These are phyloP conservation scores for Hippopotamus amphibius DNA, from an alignment of 2,113 vertebrate species.

Conservation along the genomic window DNA sequence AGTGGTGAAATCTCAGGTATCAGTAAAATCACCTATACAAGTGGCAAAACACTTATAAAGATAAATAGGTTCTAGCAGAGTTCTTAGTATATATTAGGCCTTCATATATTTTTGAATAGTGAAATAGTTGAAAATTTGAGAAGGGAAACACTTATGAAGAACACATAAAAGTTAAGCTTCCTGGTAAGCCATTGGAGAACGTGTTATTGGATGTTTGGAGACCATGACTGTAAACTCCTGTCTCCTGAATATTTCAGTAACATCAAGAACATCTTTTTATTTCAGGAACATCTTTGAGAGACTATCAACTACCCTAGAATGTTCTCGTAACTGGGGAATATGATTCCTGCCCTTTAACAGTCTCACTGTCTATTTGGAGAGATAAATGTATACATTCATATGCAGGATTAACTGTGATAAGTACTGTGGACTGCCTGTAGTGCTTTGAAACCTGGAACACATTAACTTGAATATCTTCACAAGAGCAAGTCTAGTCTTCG, in stretches of 20 bases:
- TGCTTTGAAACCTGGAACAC: neutral
- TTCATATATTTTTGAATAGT: neutral
- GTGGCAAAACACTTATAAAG: neutral
- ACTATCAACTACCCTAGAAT: neutral
- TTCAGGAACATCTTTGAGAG: neutral
- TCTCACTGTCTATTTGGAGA: neutral
- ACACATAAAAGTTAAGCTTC: neutral
- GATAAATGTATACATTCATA: neutral
- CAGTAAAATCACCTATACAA: neutral
- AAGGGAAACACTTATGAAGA: neutral
- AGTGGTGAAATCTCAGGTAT: neutral
- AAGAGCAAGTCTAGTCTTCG: neutral
- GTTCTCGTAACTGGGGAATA: neutral
- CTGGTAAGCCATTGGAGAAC: neutral
- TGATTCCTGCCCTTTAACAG: neutral
- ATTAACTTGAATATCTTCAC: neutral
- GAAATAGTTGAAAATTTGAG: neutral
- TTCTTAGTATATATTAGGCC: neutral
- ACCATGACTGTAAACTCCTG: neutral
- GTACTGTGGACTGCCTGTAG: rapidly evolving
- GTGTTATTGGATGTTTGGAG: neutral
- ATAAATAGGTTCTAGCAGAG: neutral
- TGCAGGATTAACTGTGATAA: neutral
- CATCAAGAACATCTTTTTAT: neutral
- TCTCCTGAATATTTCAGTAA: neutral